These are phyloP conservation scores for Andrena hattorfiana DNA, from an alignment of 2,888 invertebrate species.

Conservation along the genomic window DNA sequence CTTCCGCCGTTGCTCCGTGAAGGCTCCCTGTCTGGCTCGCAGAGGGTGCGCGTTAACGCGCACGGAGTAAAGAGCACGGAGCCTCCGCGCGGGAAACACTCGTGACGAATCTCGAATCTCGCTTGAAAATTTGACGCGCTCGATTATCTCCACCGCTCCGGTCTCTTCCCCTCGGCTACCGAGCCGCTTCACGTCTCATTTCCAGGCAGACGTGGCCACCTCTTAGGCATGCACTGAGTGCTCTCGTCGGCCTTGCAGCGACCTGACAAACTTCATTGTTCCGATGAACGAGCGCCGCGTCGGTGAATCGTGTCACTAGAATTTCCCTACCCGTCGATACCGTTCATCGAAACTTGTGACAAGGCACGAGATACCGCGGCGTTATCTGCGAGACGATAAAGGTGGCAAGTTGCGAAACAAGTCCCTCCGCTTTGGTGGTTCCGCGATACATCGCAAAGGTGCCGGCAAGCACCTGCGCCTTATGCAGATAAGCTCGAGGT, in stretches of 20 bases:
- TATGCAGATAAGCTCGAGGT: constrained; percentile 83
- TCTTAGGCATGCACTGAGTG: no score
- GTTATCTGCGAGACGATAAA: constrained; percentile 30
- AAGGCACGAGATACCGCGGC: not conserved
- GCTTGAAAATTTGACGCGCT: constrained; percentile 74
- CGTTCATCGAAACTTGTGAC: not conserved
- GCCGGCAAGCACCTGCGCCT: constrained; percentile 83
- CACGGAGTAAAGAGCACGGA: constrained; percentile 37
- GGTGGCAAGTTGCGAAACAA: constrained; percentile 54
- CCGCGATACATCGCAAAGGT: constrained; percentile 73
- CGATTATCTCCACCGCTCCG: constrained; percentile 71
- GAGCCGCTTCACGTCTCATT: constrained; percentile 56
- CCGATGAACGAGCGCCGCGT: no score
- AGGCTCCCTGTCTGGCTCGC: constrained; percentile 11
- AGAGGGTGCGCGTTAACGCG: constrained; percentile 45
- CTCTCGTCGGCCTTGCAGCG: no score
- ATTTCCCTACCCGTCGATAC: not conserved
- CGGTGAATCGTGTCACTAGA: no score
- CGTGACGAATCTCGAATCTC: constrained; percentile 80
- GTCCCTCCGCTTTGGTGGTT: constrained; percentile 1
- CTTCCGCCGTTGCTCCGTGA: constrained; percentile 20
- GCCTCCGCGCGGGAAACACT: constrained; percentile 64
- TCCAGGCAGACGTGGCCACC: not conserved
- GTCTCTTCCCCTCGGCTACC: constrained; percentile 22
- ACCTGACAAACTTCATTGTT: no score